Conservation (phyloP, 1,140 invertebrate species). For the Nephotettix cincticeps region DNA sequence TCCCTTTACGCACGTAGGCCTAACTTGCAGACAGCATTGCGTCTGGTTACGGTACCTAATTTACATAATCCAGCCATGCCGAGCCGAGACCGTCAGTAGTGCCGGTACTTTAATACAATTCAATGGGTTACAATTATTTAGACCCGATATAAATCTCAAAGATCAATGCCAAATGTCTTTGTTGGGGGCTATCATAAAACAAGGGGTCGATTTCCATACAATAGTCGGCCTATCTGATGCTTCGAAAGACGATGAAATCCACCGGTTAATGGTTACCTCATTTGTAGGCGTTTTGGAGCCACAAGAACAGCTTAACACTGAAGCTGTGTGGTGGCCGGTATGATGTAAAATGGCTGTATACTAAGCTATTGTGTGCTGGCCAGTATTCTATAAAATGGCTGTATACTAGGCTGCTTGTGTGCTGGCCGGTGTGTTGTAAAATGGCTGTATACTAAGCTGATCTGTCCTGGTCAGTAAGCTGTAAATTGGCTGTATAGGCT, state of each 20-base stretch:
- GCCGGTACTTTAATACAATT: constrained; percentile 18
- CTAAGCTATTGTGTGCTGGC: too few relatives aligned
- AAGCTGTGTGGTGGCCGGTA: too few relatives aligned
- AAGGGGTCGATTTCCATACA: constrained; percentile 14
- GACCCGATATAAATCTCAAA: constrained; percentile 17
- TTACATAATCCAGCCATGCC: constrained; percentile 16
- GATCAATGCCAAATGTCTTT: constrained; percentile 23
- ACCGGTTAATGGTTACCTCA: not conserved
- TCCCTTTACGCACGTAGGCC: too few relatives aligned
- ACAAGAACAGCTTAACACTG: too few relatives aligned
- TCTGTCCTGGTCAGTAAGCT: too few relatives aligned
- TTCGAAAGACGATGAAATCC: not conserved
- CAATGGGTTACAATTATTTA: constrained; percentile 23
- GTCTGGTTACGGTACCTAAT: not conserved
- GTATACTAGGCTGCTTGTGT: too few relatives aligned
- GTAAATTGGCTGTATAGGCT: too few relatives aligned
- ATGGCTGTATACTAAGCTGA: too few relatives aligned
- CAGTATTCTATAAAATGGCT: too few relatives aligned
- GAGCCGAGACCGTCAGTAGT: constrained; percentile 5
- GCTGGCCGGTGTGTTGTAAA: too few relatives aligned
- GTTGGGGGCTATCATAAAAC: constrained; percentile 21
- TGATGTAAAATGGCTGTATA: too few relatives aligned
- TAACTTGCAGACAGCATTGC: too few relatives aligned
- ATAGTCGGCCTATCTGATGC: constrained; percentile 2
- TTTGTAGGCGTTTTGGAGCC: not conserved